Percentiles rank a stretch among this genome's conserved stretches.
Conservation (phyloP, 92 coral and sea anemone species). For the Heteractis magnifica region DNA sequence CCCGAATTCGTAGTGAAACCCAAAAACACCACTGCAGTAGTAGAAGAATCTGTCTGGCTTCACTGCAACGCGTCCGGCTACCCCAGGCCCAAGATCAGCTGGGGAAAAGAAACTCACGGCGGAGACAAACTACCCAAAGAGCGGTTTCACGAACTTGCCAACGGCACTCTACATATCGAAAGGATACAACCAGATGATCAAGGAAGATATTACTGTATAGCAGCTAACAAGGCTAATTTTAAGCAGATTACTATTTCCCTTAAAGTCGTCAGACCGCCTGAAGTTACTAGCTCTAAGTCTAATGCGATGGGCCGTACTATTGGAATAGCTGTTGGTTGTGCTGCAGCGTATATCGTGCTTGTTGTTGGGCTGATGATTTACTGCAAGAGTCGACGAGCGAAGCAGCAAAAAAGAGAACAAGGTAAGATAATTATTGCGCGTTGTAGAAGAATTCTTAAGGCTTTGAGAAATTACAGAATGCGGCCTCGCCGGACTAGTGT, state of each 20-base stretch:
- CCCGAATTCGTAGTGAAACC: conserved; percentile 69
- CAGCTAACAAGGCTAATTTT: conserved; percentile 61
- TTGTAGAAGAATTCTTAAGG: no score
- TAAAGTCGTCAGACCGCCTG: conserved; percentile 13
- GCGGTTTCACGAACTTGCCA: conserved; percentile 39
- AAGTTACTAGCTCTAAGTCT: neutral
- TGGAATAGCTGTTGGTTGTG: conserved; percentile 99
- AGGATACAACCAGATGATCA: conserved; percentile 45
- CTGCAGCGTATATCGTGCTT: conserved; percentile 92
- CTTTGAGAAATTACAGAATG: no score
- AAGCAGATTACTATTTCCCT: conserved; percentile 56
- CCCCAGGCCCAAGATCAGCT: conserved; percentile 79
- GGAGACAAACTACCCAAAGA: conserved; percentile 62
- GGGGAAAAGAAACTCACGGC: conserved; percentile 61
- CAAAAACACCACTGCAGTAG: conserved; percentile 66
- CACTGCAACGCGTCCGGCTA: conserved; percentile 82
- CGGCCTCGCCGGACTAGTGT: no score
- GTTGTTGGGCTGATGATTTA: conserved; percentile 97
- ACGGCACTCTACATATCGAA: conserved; percentile 69
- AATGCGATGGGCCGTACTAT: conserved; percentile 86
- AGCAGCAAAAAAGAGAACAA: conserved; percentile 72
- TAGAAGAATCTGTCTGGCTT: conserved; percentile 55
- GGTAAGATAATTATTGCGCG: conserved; percentile 18
- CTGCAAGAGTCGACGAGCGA: conserved; percentile 92
- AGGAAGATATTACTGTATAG: conserved; percentile 75